Percentiles rank a stretch among this genome's conserved stretches.
Conservation (phyloP, 92 coral and sea anemone genomes). For the Palythoa caribaeorum region DNA sequence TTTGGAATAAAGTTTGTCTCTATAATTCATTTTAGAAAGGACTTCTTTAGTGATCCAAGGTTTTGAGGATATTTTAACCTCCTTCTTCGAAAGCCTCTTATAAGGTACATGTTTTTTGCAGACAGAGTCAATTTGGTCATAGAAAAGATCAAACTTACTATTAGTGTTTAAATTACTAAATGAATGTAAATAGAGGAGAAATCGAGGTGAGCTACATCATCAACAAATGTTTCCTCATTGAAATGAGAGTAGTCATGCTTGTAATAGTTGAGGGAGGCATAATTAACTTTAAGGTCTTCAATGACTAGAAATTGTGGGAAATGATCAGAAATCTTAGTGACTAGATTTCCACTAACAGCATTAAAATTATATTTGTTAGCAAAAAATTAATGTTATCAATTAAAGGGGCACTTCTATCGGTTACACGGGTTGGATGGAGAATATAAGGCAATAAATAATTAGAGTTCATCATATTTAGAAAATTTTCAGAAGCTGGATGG, state of each 20-base stretch:
- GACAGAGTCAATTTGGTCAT: slow-evolving; percentile 40
- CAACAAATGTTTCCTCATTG: slow-evolving; percentile 16
- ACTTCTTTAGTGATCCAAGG: slow-evolving; percentile 26
- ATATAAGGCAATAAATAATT: no score
- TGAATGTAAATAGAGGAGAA: slow-evolving; percentile 18
- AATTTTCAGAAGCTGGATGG: not conserved
- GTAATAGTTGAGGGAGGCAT: slow-evolving; percentile 18
- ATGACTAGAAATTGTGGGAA: slow-evolving; percentile 56
- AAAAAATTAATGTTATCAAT: slow-evolving; percentile 56
- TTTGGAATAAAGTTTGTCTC: no score
- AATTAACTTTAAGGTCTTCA: slow-evolving; percentile 50
- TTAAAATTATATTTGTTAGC: slow-evolving; percentile 42
- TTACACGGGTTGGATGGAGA: not conserved
- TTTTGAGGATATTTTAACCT: not conserved
- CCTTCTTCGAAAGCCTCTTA: slow-evolving; percentile 45
- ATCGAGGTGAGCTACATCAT: not conserved
- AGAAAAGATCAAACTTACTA: slow-evolving; percentile 46
- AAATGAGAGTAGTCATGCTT: slow-evolving; percentile 50
- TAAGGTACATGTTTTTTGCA: slow-evolving; percentile 45
- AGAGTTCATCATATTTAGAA: no score
- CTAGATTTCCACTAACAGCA: slow-evolving; percentile 57
- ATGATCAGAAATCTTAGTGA: slow-evolving; percentile 54
- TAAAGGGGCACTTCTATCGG: slow-evolving; percentile 47
- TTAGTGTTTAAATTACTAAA: slow-evolving; percentile 52
- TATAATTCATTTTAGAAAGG: not conserved